Evolutionary conservation across 2,888 invertebrate species (phyloP), one percentile per base, ranked within the genome.

Genomic region (Lycia hirtaria): DNA sequence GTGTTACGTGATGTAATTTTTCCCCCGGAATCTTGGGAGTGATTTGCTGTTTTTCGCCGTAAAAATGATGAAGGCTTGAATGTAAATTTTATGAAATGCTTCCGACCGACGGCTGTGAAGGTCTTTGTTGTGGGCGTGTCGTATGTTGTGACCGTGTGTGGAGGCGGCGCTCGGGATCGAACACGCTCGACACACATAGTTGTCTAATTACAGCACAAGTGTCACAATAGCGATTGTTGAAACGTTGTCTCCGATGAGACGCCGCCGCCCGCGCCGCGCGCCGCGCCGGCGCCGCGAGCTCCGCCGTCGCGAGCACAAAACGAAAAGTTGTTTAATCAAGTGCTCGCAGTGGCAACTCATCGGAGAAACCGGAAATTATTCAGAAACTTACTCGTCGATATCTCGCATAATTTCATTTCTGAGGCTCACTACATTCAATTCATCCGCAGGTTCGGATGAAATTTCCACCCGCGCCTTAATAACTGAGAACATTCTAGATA

Each of bases 401-500:
- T 75, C 73, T 69, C 71, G 73, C 73, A 76, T 82, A 84, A 84
- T 82, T 81, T 77, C 78, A 76, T 75, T 72, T 72, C 71, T 56
- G 73, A 76, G 51, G 57, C 55, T 61, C 76, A 83, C 82, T 86
- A 80, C 83, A 86, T 86, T 85, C 81, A 85, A 85, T 82, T 80
- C 73, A 81, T 78, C 77, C 74, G 70, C 69, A 73, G 76, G 76
- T 82, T 81, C 80, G 78, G 81, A 81, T 82, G 82, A 83, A 81
- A 85, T 86, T 85, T 80, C 75, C 75, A 70, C 69, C 71, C 75
- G 67, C 81, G 71, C 83, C 83, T 87, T 85, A 86, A 86, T 87
- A 86, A 85, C 81, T 75, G 75, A 75, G 78, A 90, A 89, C 85
- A 87, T 88, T 89, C 85, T 81, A 85, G 87, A 88, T 88, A 90